phyloP scores from a whole-genome alignment of 2,113 vertebrate genomes.

The mouse (Mus musculus) region GRCm39 chr6:40764001-40764500 shows the following conservation, averaged over 20 bases:
- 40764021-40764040: neutral
- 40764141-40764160: neutral
- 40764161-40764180: neutral
- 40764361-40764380: neutral
- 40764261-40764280: neutral
- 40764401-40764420: neutral
- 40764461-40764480: neutral
- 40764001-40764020: neutral
- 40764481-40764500: neutral
- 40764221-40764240: neutral
- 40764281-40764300: neutral
- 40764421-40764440: neutral
- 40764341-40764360: neutral
- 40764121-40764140: neutral
- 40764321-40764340: neutral
- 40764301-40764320: neutral
- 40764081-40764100: neutral
- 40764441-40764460: neutral
- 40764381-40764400: neutral
- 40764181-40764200: constrained; percentile 1
- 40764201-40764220: neutral
- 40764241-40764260: neutral
- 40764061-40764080: neutral
- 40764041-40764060: neutral
- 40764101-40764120: neutral